Evolutionary conservation across 1,140 invertebrate species (phyloP).

Genomic region (Dendroctonus valens): DNA sequence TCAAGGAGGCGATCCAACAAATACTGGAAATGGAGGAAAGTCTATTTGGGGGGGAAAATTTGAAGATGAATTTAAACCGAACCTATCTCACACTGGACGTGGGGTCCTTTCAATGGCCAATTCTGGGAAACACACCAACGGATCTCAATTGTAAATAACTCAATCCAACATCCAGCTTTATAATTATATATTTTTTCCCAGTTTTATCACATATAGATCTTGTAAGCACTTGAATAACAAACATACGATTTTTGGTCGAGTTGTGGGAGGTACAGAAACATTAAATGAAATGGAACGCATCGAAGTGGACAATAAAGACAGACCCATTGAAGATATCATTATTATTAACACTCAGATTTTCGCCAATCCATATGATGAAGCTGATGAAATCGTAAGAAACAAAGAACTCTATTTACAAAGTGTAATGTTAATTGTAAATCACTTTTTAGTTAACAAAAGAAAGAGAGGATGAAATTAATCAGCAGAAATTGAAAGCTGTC

Average conservation of each 20-base stretch:
- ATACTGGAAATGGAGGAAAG: constrained; percentile 90
- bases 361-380: constrained; percentile 92
- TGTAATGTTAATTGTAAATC: neutral
- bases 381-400: constrained; percentile 74
- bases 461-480: constrained; percentile 65
- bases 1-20: constrained; percentile 98
- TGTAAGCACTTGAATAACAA: constrained; percentile 95
- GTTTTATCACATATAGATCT: constrained; percentile 97
- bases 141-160: constrained; percentile 90
- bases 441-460: constrained; percentile 63
- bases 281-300: constrained; percentile 89
- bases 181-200: constrained; percentile 54
- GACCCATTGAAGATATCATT: constrained; percentile 88
- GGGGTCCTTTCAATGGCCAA: constrained; percentile 98
- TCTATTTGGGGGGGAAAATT: constrained; percentile 95
- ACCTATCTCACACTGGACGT: constrained; percentile 86
- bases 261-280: constrained; percentile 95
- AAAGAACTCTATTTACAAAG: neutral
- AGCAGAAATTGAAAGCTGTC: constrained; percentile 58
- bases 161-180: neutral
- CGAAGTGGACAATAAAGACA: constrained; percentile 94
- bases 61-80: constrained; percentile 91
- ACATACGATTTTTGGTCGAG: constrained; percentile 94
- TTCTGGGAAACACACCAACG: constrained; percentile 93
- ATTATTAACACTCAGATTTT: constrained; percentile 81